Conservation (phyloP, 2,797 vertebrate species). For the Enteromius afrohamiltoni region DNA sequence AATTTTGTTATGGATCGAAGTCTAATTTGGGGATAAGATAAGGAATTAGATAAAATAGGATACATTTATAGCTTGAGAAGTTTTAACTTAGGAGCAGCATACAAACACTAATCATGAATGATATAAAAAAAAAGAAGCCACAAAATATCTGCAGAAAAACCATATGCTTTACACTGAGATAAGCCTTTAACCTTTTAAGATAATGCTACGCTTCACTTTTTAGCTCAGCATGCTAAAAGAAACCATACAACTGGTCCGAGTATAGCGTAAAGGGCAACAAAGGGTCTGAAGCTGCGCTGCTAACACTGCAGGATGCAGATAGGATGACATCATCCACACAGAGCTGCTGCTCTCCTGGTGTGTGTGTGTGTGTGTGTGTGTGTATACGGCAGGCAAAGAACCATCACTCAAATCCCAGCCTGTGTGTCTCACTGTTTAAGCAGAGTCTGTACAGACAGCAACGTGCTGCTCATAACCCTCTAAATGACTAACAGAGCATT, state of each 20-base stretch:
- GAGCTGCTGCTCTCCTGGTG: conserved; percentile 51
- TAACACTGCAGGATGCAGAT: conserved; percentile 61
- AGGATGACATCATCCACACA: conserved; percentile 64
- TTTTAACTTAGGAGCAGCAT: not conserved
- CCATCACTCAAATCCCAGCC: conserved; percentile 45
- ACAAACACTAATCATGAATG: not conserved
- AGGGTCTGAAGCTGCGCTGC: conserved; percentile 49
- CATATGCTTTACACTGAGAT: not conserved
- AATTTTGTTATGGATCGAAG: not conserved
- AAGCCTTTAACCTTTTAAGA: conserved; percentile 1
- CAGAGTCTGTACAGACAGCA: conserved; percentile 19
- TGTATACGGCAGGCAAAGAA: conserved; percentile 35
- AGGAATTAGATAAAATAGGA: too few relatives aligned
- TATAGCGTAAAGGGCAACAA: conserved; percentile 48
- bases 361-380: conserved; percentile 25
- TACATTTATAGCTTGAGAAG: not conserved
- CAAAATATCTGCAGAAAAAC: not conserved
- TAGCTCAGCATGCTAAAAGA: conserved; percentile 9
- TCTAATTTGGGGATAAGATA: not conserved
- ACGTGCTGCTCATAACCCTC: conserved; percentile 1
- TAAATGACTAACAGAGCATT: conserved; percentile 24
- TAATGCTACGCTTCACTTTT: not conserved
- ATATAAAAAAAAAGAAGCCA: not conserved
- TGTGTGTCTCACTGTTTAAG: conserved; percentile 28
- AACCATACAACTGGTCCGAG: conserved; percentile 50